Percentiles rank a stretch among this genome's conserved stretches.
Evolutionary conservation across 1,140 invertebrate species (phyloP).

Genomic region (Nautilus pompilius): DNA sequence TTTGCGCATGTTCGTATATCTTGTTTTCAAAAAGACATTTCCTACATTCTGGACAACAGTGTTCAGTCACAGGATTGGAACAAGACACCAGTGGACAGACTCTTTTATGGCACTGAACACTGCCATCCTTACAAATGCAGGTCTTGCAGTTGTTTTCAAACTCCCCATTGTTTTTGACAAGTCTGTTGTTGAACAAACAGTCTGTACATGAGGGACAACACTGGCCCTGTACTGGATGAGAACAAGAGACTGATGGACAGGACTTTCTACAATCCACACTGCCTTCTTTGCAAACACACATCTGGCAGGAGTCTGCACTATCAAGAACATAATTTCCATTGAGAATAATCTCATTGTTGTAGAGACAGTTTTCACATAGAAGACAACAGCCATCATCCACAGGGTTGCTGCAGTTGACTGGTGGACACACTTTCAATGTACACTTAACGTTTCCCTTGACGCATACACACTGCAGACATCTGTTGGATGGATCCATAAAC

Average conservation of each 20-base stretch:
- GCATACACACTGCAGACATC: conserved; percentile 13
- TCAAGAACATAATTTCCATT: conserved; percentile 24
- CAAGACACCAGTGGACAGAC: conserved; percentile 5
- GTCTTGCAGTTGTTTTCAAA: conserved; percentile 1
- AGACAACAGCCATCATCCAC: conserved; percentile 31
- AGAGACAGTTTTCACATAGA: conserved; percentile 31
- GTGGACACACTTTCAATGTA: conserved; percentile 11
- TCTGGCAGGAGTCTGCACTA: conserved; percentile 21
- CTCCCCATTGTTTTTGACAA: background rate
- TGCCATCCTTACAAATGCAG: conserved; percentile 5
- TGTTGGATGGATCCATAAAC: conserved; percentile 6
- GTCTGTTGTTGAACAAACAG: conserved; percentile 2
- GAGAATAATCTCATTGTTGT: conserved; percentile 17
- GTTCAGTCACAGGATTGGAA: conserved; percentile 1
- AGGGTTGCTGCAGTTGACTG: conserved; percentile 25
- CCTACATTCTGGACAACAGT: background rate
- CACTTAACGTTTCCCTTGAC: conserved; percentile 20
- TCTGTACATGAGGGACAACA: conserved; percentile 17
- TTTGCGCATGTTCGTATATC: background rate
- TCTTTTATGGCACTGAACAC: conserved; percentile 6
- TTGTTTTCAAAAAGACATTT: conserved; percentile 1
- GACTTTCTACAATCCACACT: conserved; percentile 3
- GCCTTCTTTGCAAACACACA: conserved; percentile 25
- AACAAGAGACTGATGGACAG: conserved; percentile 26
- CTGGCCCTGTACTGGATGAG: conserved; percentile 21